phyloP scores from a whole-genome alignment of 2,113 vertebrate species.

The Paraplagusia blochii region DNA sequence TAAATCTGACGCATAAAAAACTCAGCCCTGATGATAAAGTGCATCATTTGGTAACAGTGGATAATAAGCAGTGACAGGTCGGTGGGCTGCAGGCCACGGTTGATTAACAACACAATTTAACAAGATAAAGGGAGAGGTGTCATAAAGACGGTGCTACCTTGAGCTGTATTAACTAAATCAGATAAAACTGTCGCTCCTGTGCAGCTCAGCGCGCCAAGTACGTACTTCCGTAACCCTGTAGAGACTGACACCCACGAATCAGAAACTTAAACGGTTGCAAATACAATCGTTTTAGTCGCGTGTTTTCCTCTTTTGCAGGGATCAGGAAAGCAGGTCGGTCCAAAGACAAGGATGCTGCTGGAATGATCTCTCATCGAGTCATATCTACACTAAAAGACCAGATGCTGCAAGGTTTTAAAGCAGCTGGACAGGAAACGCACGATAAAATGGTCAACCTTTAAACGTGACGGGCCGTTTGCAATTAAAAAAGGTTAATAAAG shows the following conservation, averaged over 20 bases:
- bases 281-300: too few relatives aligned
- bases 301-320: too few relatives aligned
- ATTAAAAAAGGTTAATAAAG: too few relatives aligned
- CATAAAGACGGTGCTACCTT: conserved; percentile 1
- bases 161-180: conserved; percentile 13
- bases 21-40: background rate
- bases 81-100: background rate
- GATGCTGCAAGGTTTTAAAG: too few relatives aligned
- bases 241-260: background rate
- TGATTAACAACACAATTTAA: conserved; percentile 6
- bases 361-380: too few relatives aligned
- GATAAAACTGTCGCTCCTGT: conserved; percentile 6
- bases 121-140: conserved; percentile 4
- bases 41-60: background rate
- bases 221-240: conserved; percentile 8
- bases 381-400: too few relatives aligned
- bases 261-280: background rate
- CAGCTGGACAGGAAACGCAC: too few relatives aligned
- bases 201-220: conserved; percentile 2
- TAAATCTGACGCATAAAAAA: background rate
- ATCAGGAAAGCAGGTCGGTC: too few relatives aligned
- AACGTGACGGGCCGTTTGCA: too few relatives aligned
- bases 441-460: too few relatives aligned
- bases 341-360: too few relatives aligned
- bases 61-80: background rate